phyloP scores from a whole-genome alignment of 2,888 invertebrate genomes.

The Trichogramma dendrolimi region DNA sequence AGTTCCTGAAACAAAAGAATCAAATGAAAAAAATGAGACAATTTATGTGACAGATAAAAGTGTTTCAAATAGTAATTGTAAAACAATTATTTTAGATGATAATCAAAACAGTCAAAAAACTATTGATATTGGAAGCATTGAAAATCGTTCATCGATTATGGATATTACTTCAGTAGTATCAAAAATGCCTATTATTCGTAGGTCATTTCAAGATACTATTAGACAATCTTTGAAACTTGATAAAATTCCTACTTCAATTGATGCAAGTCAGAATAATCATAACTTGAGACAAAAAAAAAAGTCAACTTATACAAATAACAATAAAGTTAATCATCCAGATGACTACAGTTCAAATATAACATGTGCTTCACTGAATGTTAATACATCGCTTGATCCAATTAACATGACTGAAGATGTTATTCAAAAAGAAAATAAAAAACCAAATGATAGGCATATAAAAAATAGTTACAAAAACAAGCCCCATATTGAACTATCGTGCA shows the following conservation, averaged over 20 bases:
- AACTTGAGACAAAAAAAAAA: background rate
- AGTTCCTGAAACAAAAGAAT: background rate
- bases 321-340: background rate
- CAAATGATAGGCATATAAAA: background rate
- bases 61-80: slow-evolving; percentile 3
- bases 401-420: slow-evolving; percentile 6
- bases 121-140: slow-evolving; percentile 11
- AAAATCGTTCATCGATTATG: slow-evolving; percentile 15
- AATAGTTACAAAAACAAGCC: no score
- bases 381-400: slow-evolving; percentile 37
- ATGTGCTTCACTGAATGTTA: slow-evolving; percentile 40
- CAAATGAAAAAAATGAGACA: background rate
- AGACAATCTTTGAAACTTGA: slow-evolving; percentile 16
- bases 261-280: background rate
- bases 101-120: slow-evolving; percentile 13
- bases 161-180: slow-evolving; percentile 25
- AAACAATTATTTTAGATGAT: slow-evolving; percentile 17
- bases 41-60: slow-evolving; percentile 4
- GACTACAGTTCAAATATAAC: slow-evolving; percentile 25
- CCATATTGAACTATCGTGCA: no score
- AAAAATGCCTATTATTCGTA: slow-evolving; percentile 11
- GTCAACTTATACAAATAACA: slow-evolving; percentile 1
- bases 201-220: slow-evolving; percentile 15
- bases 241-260: background rate
- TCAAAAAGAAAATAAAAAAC: slow-evolving; percentile 19